Conservation (phyloP, 2,888 invertebrate genomes). For the Trisateles emortualis region DNA sequence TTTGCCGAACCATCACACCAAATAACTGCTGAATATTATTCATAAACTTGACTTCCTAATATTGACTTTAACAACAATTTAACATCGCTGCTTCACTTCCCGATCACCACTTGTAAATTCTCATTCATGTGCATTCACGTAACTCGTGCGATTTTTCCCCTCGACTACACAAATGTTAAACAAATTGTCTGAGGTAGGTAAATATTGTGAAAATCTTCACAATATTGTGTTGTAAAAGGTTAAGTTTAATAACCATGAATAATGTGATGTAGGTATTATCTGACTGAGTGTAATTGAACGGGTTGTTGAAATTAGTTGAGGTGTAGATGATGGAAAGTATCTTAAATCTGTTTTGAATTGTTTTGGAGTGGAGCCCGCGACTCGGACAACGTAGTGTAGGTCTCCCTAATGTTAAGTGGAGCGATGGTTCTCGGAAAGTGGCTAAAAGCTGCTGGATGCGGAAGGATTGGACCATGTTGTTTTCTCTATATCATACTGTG, state of each 20-base stretch:
- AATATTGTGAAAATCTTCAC: slow-evolving; percentile 1
- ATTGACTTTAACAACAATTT: background rate
- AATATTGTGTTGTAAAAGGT: slow-evolving; percentile 8
- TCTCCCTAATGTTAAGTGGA: too few relatives aligned
- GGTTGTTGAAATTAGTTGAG: background rate
- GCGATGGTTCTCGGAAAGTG: too few relatives aligned
- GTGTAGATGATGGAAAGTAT: background rate
- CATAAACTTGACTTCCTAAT: background rate
- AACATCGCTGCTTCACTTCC: background rate
- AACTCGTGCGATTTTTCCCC: slow-evolving; percentile 3
- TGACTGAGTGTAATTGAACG: background rate
- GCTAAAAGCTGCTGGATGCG: too few relatives aligned
- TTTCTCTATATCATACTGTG: too few relatives aligned
- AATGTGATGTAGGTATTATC: slow-evolving; percentile 17
- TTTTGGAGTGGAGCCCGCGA: too few relatives aligned
- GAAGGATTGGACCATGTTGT: too few relatives aligned
- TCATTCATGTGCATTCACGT: background rate
- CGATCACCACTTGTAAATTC: background rate
- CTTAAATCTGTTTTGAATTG: background rate
- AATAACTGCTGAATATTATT: background rate
- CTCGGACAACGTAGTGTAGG: too few relatives aligned
- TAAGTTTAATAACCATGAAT: slow-evolving; percentile 18
- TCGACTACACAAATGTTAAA: slow-evolving; percentile 1
- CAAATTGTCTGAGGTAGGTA: slow-evolving; percentile 2
- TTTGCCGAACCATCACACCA: too few relatives aligned